Evolutionary conservation across 2,797 vertebrate species (phyloP).

Genomic region (Pogonophryne albipinna): DNA sequence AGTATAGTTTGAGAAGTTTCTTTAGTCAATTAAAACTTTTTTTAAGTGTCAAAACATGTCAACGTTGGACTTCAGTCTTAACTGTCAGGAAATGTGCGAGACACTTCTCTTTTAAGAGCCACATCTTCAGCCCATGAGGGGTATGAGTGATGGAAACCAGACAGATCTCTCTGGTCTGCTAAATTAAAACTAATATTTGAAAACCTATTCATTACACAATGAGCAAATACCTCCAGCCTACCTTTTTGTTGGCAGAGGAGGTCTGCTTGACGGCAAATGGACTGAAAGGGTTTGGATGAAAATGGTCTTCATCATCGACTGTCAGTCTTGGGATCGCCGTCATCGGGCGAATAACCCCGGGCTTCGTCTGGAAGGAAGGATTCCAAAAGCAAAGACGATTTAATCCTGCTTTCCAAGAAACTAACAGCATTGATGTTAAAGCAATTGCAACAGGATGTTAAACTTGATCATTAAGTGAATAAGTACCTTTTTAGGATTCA

Average conservation of each 20-base stretch:
- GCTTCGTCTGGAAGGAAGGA: slow-evolving; percentile 87
- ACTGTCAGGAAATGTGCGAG: background rate
- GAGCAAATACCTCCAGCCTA: slow-evolving; percentile 59
- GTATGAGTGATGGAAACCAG: background rate
- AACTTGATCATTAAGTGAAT: slow-evolving; percentile 1
- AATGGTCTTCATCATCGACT: slow-evolving; percentile 77
- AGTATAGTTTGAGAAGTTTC: background rate
- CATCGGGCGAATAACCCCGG: slow-evolving; percentile 91
- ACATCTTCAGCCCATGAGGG: background rate
- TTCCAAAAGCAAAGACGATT: slow-evolving; percentile 18
- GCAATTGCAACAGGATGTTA: background rate
- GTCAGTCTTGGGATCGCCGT: slow-evolving; percentile 84
- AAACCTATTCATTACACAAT: background rate
- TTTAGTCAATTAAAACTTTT: background rate
- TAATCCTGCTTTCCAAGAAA: background rate
- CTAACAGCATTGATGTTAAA: background rate
- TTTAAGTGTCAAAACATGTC: background rate
- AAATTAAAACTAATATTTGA: background rate
- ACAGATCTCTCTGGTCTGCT: background rate
- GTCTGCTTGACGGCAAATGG: slow-evolving; percentile 80
- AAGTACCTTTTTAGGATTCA: slow-evolving; percentile 58
- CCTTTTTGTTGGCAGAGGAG: slow-evolving; percentile 81
- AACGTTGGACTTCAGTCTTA: background rate
- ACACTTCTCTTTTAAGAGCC: background rate
- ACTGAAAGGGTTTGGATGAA: slow-evolving; percentile 86